Conservation (phyloP, 2,797 vertebrate genomes). For the Columba guinea region DNA sequence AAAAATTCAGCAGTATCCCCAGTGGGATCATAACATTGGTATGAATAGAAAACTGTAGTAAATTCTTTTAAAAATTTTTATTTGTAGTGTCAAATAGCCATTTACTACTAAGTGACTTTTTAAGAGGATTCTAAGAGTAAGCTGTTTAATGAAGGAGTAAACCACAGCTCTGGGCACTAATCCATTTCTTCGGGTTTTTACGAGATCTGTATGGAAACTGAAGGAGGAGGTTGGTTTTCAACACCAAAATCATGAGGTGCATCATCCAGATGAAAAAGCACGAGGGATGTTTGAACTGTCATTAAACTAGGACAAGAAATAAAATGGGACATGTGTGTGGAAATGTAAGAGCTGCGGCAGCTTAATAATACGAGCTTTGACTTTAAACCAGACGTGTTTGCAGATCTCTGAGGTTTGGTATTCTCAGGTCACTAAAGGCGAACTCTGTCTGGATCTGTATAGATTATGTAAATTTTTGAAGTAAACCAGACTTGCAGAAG, state of each 20-base stretch:
- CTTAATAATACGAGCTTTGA: background rate
- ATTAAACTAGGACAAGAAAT: background rate
- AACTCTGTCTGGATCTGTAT: slow-evolving; percentile 30
- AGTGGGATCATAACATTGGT: background rate
- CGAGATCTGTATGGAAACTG: slow-evolving; percentile 2
- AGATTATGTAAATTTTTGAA: slow-evolving; percentile 62
- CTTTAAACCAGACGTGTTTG: slow-evolving; percentile 1
- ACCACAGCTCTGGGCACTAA: slow-evolving; percentile 49
- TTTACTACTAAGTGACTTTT: slow-evolving; percentile 61
- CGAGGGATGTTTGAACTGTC: background rate
- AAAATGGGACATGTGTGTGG: background rate
- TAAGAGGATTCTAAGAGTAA: slow-evolving; percentile 45
- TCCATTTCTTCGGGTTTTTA: slow-evolving; percentile 50
- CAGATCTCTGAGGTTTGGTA: background rate
- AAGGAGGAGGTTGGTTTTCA: slow-evolving; percentile 26
- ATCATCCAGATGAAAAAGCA: slow-evolving; percentile 42
- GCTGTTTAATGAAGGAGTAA: slow-evolving; percentile 55
- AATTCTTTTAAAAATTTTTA: background rate
- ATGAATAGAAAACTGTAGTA: slow-evolving; percentile 2
- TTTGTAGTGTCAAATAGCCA: slow-evolving; percentile 41
- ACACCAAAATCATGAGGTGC: slow-evolving; percentile 12
- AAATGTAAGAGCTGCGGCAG: background rate
- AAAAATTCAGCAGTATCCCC: background rate
- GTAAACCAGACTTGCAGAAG: slow-evolving; percentile 44
- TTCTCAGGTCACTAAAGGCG: slow-evolving; percentile 39